These are phyloP conservation scores for Heloderma charlesbogerti DNA, from an alignment of 2,113 vertebrate species.

Conservation along the genomic window DNA sequence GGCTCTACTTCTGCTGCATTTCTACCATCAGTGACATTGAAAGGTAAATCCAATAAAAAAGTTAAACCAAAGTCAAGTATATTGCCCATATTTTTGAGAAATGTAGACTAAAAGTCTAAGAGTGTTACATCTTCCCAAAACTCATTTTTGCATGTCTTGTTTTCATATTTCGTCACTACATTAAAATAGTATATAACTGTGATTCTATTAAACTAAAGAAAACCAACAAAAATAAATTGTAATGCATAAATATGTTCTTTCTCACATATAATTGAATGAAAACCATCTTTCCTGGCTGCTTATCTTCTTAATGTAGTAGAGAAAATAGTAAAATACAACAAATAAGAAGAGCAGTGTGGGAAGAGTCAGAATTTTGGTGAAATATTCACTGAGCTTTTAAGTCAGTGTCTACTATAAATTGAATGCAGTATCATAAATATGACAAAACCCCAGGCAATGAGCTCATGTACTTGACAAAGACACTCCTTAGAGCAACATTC, in stretches of 20 bases:
- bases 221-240: neutral
- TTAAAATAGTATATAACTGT: neutral
- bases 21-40: neutral
- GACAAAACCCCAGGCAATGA: neutral
- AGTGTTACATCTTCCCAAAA: neutral
- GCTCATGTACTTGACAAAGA: neutral
- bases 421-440: neutral
- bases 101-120: neutral
- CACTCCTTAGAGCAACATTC: neutral
- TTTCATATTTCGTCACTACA: neutral
- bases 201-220: neutral
- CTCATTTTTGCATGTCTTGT: neutral
- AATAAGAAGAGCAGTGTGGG: neutral
- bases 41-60: neutral
- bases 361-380: neutral
- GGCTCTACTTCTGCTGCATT: neutral
- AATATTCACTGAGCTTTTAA: neutral
- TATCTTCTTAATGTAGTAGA: neutral
- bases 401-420: neutral
- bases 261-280: neutral
- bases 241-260: neutral
- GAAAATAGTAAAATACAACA: neutral
- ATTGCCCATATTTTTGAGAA: neutral
- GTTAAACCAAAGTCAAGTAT: neutral
- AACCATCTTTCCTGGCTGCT: neutral